Conservation (phyloP, 2,113 vertebrate genomes). For the Hypomesus transpacificus region DNA sequence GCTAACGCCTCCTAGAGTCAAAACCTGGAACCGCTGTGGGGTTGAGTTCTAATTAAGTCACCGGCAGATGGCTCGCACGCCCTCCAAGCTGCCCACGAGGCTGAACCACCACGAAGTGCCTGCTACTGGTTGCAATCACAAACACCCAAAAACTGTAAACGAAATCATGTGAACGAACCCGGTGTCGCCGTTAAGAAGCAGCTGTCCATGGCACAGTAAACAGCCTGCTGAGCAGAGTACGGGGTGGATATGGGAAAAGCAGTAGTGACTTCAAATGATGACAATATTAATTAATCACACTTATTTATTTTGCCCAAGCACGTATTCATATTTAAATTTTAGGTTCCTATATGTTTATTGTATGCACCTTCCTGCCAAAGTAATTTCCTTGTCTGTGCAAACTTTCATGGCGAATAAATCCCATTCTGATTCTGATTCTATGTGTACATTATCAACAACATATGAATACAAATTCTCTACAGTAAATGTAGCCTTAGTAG, state of each 20-base stretch:
- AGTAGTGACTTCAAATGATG: background rate
- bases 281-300: background rate
- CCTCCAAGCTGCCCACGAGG: background rate
- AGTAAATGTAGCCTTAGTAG: background rate
- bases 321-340: no score
- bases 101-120: background rate
- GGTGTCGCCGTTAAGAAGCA: constrained; percentile 57
- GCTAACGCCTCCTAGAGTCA: background rate
- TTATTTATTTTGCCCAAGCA: no score
- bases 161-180: constrained; percentile 23
- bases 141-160: background rate
- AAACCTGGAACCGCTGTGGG: background rate
- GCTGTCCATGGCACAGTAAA: constrained; percentile 58
- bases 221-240: constrained; percentile 13
- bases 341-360: no score
- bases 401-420: no score
- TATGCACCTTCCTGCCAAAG: no score
- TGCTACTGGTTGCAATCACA: background rate
- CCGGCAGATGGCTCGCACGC: background rate
- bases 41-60: background rate
- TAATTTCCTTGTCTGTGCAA: no score
- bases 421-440: no score
- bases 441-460: no score
- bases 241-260: background rate
- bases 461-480: no score